These are phyloP conservation scores for Phymatocera aterrima DNA, from an alignment of 2,888 invertebrate species.

Conservation along the genomic window DNA sequence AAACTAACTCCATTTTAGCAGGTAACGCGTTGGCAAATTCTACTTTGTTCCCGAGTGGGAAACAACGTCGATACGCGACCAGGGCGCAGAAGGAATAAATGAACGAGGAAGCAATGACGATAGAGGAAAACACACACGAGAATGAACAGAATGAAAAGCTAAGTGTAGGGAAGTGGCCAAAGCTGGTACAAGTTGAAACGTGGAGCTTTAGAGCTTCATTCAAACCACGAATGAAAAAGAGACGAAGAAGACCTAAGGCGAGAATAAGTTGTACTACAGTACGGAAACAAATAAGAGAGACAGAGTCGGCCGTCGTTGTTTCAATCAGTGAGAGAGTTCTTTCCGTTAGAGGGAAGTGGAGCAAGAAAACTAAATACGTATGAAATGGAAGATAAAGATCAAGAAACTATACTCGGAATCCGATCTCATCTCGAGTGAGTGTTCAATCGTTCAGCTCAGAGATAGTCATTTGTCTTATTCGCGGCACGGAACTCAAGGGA, in stretches of 20 bases:
- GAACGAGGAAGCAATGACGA: not conserved
- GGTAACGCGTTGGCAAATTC: constrained; percentile 26
- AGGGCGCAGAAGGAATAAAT: not conserved
- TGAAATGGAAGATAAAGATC: constrained; percentile 10
- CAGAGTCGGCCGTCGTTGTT: not conserved
- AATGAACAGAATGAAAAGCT: not conserved
- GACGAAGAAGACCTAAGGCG: not conserved
- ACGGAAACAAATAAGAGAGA: constrained; percentile 4
- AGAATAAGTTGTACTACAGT: no score
- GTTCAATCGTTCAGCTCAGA: constrained; percentile 13
- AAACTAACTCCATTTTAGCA: constrained; percentile 12
- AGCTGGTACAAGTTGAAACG: not conserved
- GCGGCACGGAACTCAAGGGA: not conserved
- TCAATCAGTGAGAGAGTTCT: not conserved
- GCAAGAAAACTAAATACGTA: not conserved
- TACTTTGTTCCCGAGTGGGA: constrained; percentile 2
- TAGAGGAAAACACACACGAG: not conserved
- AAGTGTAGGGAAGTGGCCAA: not conserved
- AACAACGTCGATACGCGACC: not conserved
- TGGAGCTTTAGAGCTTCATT: constrained; percentile 6
- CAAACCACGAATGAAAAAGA: not conserved
- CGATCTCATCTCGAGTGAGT: constrained; percentile 6
- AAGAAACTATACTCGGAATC: not conserved
- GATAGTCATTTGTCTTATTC: not conserved
- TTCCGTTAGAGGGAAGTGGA: not conserved